Evolutionary conservation across 2,888 invertebrate species (phyloP).

Genomic region (Griposia aprilina): DNA sequence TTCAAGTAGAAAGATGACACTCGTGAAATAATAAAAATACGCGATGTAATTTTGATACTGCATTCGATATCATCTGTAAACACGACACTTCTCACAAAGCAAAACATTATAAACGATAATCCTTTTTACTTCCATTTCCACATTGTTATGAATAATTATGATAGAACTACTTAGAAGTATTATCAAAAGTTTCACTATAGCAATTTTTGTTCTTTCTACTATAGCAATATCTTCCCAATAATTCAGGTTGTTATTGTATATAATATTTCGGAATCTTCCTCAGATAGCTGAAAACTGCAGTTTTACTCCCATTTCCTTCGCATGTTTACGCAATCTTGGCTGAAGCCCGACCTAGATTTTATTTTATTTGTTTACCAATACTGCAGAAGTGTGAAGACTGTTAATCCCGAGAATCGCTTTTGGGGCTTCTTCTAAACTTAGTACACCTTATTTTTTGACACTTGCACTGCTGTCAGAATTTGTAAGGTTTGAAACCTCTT

Average conservation of each 20-base stretch:
- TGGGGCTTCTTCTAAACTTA: constrained; percentile 25
- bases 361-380: constrained; percentile 39
- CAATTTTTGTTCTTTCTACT: background rate
- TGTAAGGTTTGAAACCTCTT: background rate
- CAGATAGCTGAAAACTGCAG: constrained; percentile 5
- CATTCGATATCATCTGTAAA: constrained; percentile 18
- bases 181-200: background rate
- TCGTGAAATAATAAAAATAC: background rate
- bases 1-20: background rate
- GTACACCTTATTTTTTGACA: background rate
- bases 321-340: constrained; percentile 30
- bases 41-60: constrained; percentile 20
- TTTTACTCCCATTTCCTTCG: constrained; percentile 22
- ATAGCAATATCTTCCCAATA: background rate
- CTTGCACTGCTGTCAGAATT: background rate
- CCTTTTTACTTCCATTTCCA: background rate
- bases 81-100: constrained; percentile 1
- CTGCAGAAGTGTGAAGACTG: constrained; percentile 6
- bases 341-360: constrained; percentile 43
- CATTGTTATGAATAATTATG: background rate
- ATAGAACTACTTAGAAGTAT: background rate
- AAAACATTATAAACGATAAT: constrained; percentile 8
- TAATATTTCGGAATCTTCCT: constrained; percentile 8
- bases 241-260: constrained; percentile 2
- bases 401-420: constrained; percentile 10